phyloP scores from a whole-genome alignment of 2,113 vertebrate genomes.

The Procavia capensis region DNA sequence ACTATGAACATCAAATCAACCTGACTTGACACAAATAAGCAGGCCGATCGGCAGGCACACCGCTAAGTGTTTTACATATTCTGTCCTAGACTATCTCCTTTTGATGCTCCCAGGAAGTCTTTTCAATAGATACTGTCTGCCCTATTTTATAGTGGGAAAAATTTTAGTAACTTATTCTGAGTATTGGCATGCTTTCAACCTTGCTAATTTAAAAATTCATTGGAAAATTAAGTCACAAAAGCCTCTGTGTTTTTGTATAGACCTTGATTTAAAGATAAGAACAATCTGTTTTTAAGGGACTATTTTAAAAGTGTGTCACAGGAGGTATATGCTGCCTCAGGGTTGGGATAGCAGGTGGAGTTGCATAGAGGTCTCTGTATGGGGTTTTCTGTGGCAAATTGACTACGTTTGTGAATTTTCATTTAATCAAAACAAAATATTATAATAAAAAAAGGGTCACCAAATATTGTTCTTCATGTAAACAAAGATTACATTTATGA shows the following conservation, averaged over 20 bases:
- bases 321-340: no score
- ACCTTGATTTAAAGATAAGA: neutral
- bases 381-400: no score
- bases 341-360: no score
- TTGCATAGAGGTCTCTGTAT: no score
- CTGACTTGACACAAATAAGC: neutral
- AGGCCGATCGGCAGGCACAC: accelerated
- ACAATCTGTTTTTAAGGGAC: neutral
- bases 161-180: neutral
- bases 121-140: neutral
- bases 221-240: neutral
- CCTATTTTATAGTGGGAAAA: neutral
- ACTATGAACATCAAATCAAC: neutral
- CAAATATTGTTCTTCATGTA: neutral
- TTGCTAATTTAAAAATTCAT: neutral
- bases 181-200: neutral
- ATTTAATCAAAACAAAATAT: no score
- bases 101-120: neutral
- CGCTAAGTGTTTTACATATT: neutral
- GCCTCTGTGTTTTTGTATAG: neutral
- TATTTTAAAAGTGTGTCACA: neutral
- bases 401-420: no score
- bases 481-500: neutral
- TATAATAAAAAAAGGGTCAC: neutral
- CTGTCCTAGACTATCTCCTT: accelerated